phyloP scores from a whole-genome alignment of 1,140 invertebrate species.

The Patella vulgata region DNA sequence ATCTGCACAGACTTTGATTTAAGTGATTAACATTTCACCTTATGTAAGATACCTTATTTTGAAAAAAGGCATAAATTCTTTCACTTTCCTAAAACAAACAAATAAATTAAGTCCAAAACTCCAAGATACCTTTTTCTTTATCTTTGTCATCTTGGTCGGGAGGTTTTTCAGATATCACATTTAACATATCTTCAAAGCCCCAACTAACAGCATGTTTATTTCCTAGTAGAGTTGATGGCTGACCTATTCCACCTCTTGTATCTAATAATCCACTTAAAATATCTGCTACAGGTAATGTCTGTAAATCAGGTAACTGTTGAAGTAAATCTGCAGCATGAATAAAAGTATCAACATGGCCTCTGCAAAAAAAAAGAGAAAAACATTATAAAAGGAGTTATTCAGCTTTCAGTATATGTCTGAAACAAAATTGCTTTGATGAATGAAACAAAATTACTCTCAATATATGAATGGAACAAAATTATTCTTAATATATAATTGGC shows the following conservation, averaged over 20 bases:
- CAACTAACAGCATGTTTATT: conserved; percentile 62
- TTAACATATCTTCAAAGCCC: conserved; percentile 63
- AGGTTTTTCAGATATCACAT: conserved; percentile 33
- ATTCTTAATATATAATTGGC: too few species aligned
- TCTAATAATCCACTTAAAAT: conserved; percentile 56
- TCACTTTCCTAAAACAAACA: too few species aligned
- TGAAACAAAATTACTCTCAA: too few species aligned
- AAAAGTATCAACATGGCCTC: conserved; percentile 63
- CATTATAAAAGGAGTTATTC: too few species aligned
- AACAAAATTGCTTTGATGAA: too few species aligned
- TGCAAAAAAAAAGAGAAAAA: conserved; percentile 36
- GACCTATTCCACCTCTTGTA: conserved; percentile 57
- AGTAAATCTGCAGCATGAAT: conserved; percentile 64
- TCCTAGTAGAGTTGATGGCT: conserved; percentile 50
- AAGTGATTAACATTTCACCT: too few species aligned
- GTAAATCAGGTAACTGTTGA: conserved; percentile 51
- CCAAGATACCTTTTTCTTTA: conserved; percentile 45
- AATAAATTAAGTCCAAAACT: too few species aligned
- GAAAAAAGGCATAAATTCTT: too few species aligned
- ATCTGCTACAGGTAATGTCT: conserved; percentile 49
- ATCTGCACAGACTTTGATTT: too few species aligned
- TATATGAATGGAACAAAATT: too few species aligned
- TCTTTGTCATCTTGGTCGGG: conserved; percentile 53
- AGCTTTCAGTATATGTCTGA: too few species aligned
- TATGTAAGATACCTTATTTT: too few species aligned